Base-by-base conservation (phyloP, 2,797 vertebrate species). In the Dipus sagitta region DNA sequence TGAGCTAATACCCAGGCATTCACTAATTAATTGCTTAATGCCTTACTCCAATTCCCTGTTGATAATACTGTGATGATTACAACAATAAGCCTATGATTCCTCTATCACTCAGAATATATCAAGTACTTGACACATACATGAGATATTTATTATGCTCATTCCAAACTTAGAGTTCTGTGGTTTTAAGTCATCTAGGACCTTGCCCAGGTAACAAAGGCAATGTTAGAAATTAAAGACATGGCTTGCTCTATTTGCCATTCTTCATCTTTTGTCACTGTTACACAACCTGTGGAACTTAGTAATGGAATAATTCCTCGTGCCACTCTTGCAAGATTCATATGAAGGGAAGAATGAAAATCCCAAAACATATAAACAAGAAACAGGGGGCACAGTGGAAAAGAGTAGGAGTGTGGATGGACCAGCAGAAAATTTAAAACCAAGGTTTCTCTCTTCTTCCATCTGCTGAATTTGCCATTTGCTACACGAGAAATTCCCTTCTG, bases 341-440 rank as follows among this genome's bases (percentile, higher is more conserved):
- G 32, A 47, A 23, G 23, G 28, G 21, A 32, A 30, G 58, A 7
- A 24, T 62, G 9, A 42, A 70, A 84, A 28, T 3, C n/a, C 34
- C 52, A 65, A 42, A 32, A 76, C 5, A 4, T 60, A 32, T 23
- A 58, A 47, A 81, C 20, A 47, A 77, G 76, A 93, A 83, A 71
- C 11, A 34, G 62, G 34, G 21, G 64, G 20, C 60, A 75, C 18
- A 26, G 68, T 71, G 23, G 17, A 28, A 74, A 90, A 75, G 47
- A 86, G 80, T 13, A 87, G 30, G 64, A 83, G 34, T 20, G 28
- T 88, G 23, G 21, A n/a, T 54, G 83, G 26, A 71, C 79, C 38
- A 47, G 58, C 14, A 96, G 82, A 92, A 92, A 92, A 90, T 86
- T 81, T 86, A 90, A 95, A 94, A 86, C 34, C 71, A 47, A 89